Conservation (phyloP, 92 coral and sea anemone species). For the Virgularia gustaviana region DNA sequence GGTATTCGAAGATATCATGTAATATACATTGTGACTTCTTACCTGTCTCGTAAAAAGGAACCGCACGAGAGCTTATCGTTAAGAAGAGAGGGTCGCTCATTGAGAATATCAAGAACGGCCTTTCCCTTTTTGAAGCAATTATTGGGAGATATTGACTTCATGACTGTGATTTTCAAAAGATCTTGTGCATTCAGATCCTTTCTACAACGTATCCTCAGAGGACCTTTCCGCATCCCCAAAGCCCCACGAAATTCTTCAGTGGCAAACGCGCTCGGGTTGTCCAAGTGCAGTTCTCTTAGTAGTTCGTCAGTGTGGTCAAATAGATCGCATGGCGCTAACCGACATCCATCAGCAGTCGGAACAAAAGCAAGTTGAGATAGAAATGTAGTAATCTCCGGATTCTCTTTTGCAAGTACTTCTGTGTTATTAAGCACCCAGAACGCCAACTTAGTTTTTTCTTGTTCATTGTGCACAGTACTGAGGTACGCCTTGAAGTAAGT, state of each 20-base stretch:
- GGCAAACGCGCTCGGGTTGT: slow-evolving; percentile 59
- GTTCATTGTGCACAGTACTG: slow-evolving; percentile 39
- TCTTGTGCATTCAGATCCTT: slow-evolving; percentile 6
- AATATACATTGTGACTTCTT: too few relatives aligned
- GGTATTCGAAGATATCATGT: too few relatives aligned
- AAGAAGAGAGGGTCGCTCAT: slow-evolving; percentile 38
- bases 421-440: slow-evolving; percentile 64
- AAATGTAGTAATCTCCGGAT: slow-evolving; percentile 22
- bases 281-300: slow-evolving; percentile 53
- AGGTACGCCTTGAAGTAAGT: slow-evolving; percentile 46
- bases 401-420: slow-evolving; percentile 41
- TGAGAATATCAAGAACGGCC: slow-evolving; percentile 58
- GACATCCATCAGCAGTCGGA: slow-evolving; percentile 33
- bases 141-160: neutral
- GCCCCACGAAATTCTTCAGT: slow-evolving; percentile 34
- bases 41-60: neutral
- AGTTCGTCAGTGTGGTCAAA: slow-evolving; percentile 60
- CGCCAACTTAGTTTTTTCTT: slow-evolving; percentile 56
- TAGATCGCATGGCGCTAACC: slow-evolving; percentile 55
- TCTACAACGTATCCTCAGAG: slow-evolving; percentile 4
- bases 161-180: neutral
- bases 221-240: neutral
- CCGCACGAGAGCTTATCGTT: slow-evolving; percentile 1
- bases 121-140: slow-evolving; percentile 36
- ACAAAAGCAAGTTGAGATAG: slow-evolving; percentile 57